Base-by-base conservation (phyloP, 2,888 invertebrate species). In the Pogonocherus hispidulus region DNA sequence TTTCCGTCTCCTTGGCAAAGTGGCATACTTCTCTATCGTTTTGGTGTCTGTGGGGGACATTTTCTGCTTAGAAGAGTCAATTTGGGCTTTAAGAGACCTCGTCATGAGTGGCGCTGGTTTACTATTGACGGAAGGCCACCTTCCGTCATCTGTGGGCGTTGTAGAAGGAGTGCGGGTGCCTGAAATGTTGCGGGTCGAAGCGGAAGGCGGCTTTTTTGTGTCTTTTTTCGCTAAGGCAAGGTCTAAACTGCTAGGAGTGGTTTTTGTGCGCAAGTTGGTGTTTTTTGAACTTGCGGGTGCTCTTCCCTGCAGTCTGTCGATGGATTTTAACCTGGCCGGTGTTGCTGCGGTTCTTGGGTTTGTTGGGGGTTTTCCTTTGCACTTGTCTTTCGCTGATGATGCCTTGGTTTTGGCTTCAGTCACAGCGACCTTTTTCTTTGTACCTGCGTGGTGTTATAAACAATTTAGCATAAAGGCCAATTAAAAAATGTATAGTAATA, bases 1-100 rank as follows among this genome's bases (percentile, higher is more conserved):
- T 75, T 91, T 90, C 70, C 91, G 87, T 63, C 93, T 88, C 41
- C 95, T 88, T 0, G 95, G 94, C 46, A 95, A 83, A 0, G 95
- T 95, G 6, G 92, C 94, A 78, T 92, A 94, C 76, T 92, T 91
- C 79, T 93, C 94, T 9, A 91, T 87, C 0, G 91, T 88, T 49
- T 83, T 84, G 16, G 88, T 84, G 63, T 87, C 85, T 49, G 78
- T 78, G 65, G 86, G 87, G 6, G 79, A 73, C 14, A 80, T 72
- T 73, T 78, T 78, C 69, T 73, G 71, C 76, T 82, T 73, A 76
- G 82, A 22, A 81, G 80, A 74, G 80, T 78, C 73, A 81, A 75
- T 18, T 14, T 64, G 54, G 8, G 67, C 70, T 63, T 59, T 73
- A 11, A 84, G 44, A 5, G 71, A 73, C 37, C 70, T 66, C 0